Base-by-base conservation (phyloP, 2,797 vertebrate genomes). In the Saxicola maurus region DNA sequence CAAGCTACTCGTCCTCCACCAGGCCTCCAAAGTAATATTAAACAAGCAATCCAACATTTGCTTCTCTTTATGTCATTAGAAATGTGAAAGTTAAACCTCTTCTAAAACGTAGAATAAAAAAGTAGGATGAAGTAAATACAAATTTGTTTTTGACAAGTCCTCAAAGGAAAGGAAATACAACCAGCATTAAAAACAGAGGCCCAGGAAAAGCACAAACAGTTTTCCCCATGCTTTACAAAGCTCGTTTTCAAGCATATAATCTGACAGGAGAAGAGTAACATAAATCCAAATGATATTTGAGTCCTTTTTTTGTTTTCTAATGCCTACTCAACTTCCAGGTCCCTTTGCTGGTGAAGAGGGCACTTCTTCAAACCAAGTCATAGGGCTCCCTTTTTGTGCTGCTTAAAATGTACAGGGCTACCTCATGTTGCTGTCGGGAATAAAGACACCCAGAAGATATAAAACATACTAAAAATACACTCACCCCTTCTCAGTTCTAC, bases 201-300 rank as follows among this genome's bases (percentile, higher is more conserved):
- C 28, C 48, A 78, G 38, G n/a, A 52, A 48, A 61, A 43, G 13
- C 20, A 45, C 0, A 0, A n/a, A 46, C 21, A 43, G 18, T 18
- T 61, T 28, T 30, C 23, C 11, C 21, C 2, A 5, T 9, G 21
- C 12, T 55, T 25, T 48, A 37, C 7, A 67, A 52, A 64, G 15
- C 9, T 18, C 4, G 2, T 48, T 77, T 77, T 38, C 1, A 0
- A 82, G 28, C 2, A 0, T 7, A 17, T 13, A 21, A 11, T n/a
- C 31, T 46, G 35, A 49, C 57, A 77, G 35, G 6, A 52, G 40
- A 73, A 45, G 10, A 62, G 31, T 42, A 80, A 45, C 27, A 37
- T 9, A 87, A 82, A 60, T 4, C 28, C 23, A 64, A 49, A 40
- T 6, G 10, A 2, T 38, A 56, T 28, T 28, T 17, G 8, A 35